Percentiles rank a stretch among this genome's conserved stretches.
Evolutionary conservation across 2,113 vertebrate genomes (phyloP).

Genomic region (Alligator mississippiensis): DNA sequence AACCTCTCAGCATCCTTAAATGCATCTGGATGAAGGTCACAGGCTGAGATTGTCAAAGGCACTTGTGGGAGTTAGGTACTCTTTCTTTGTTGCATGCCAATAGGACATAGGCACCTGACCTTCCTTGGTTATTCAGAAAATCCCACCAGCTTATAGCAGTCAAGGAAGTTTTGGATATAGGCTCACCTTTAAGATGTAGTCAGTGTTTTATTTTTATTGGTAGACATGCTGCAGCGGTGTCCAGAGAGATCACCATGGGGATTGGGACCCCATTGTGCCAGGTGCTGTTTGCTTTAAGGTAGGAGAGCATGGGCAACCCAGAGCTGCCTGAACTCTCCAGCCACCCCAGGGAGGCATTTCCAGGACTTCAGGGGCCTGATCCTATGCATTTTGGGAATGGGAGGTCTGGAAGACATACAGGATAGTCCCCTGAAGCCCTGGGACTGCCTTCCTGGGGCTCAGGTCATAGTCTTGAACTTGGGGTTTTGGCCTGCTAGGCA

Average conservation of each 20-base stretch:
- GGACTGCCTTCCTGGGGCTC: too few relatives aligned
- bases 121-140: not conserved
- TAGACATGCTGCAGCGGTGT: not conserved
- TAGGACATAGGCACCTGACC: slow-evolving; percentile 2
- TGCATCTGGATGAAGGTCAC: slow-evolving; percentile 14
- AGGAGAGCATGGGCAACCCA: too few relatives aligned
- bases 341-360: too few relatives aligned
- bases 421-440: too few relatives aligned
- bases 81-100: slow-evolving; percentile 18
- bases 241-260: not conserved
- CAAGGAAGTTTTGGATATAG: not conserved
- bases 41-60: slow-evolving; percentile 14
- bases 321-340: too few relatives aligned
- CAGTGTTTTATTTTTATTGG: not conserved
- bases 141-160: not conserved
- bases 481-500: too few relatives aligned
- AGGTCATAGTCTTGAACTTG: too few relatives aligned
- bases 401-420: too few relatives aligned
- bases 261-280: not conserved
- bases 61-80: slow-evolving; percentile 20
- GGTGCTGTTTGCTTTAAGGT: not conserved
- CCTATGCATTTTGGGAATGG: too few relatives aligned
- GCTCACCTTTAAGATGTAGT: not conserved
- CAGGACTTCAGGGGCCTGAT: too few relatives aligned
- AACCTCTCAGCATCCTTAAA: not conserved